Evolutionary conservation across 2,797 vertebrate genomes (phyloP).

Genomic region (Carapus acus): DNA sequence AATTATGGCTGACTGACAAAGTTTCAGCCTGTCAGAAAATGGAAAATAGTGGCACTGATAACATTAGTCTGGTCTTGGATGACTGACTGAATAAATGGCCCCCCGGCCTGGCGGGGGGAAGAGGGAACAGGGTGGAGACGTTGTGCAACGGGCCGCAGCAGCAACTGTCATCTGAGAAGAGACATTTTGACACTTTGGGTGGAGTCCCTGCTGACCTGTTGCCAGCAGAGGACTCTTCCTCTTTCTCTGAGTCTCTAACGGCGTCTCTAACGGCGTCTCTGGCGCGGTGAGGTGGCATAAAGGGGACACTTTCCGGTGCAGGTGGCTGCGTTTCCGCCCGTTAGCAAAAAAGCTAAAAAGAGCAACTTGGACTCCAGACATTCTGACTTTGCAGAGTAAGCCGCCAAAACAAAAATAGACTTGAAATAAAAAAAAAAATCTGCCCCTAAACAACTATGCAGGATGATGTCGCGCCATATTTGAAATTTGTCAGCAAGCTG

Average conservation of each 20-base stretch:
- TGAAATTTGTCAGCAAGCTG: too few relatives aligned
- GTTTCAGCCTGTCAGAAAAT: too few relatives aligned
- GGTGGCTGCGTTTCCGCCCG: not conserved
- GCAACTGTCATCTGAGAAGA: conserved; percentile 28
- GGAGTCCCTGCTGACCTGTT: conserved; percentile 35
- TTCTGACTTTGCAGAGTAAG: too few relatives aligned
- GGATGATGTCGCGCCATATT: too few relatives aligned
- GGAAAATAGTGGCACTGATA: not conserved
- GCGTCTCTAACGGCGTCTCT: too few relatives aligned
- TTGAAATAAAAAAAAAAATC: too few relatives aligned
- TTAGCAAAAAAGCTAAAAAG: not conserved
- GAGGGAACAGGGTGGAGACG: conserved; percentile 2
- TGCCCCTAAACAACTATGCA: too few relatives aligned
- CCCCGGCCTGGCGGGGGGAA: too few relatives aligned
- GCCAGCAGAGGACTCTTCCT: conserved; percentile 18
- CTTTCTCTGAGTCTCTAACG: not conserved
- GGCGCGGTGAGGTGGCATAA: too few relatives aligned
- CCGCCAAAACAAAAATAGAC: too few relatives aligned
- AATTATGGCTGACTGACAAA: too few relatives aligned
- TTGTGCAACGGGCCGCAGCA: conserved; percentile 34
- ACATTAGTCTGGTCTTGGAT: too few relatives aligned
- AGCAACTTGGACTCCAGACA: not conserved
- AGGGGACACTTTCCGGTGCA: not conserved
- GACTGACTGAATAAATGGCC: not conserved
- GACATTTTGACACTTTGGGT: conserved; percentile 40